Evolutionary conservation across 2,797 vertebrate species (phyloP), one percentile per base, ranked within the genome.

Genomic region (Cercopithecus petaurista): DNA sequence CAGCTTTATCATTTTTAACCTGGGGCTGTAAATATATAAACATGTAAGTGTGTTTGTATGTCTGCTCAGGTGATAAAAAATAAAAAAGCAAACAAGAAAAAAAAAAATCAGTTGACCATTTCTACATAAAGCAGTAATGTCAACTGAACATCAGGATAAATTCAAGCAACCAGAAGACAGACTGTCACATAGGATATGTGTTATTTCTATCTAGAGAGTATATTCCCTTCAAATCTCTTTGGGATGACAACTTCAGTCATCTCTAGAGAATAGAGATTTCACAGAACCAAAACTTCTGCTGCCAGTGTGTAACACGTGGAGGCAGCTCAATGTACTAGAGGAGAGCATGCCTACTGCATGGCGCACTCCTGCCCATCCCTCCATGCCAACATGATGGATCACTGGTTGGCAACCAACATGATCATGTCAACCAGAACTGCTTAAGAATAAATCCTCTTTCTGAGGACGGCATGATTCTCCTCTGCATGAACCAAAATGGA

Each of bases 281-380:
- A 21, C 24, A 19, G 4, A 17, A 22, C 30, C 48, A 28, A 22
- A 19, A 30, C 30, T 57, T 43, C 36, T 52, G 14, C 28, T 67
- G 12, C 28, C 36, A 86, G 4, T 43, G 22, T 64, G 43, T 26
- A 17, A 7, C 30, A 80, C 4, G 4, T 3, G 28, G 59, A 91
- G 39, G 15, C 7, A 26, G 52, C 22, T 28, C 81, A 2, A 28
- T 41, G 24, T 79, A 24, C 30, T 28, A 55, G 14, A n/a, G 1
- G 33, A 82, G n/a, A 17, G 19, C 7, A 5, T 30, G 2, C 4
- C 8, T 2, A 1, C 11, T 5, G 12, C 2, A 1, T 1, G 1
- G 3, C 33, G 9, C 15, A 57, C 4, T 46, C 43, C 5, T 3
- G 4, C 39, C 22, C n/a, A 7, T 28, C 1, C 10, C n/a, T 72